Evolutionary conservation across 2,797 vertebrate genomes (phyloP).

Genomic region (Melanotaenia boesemani): DNA sequence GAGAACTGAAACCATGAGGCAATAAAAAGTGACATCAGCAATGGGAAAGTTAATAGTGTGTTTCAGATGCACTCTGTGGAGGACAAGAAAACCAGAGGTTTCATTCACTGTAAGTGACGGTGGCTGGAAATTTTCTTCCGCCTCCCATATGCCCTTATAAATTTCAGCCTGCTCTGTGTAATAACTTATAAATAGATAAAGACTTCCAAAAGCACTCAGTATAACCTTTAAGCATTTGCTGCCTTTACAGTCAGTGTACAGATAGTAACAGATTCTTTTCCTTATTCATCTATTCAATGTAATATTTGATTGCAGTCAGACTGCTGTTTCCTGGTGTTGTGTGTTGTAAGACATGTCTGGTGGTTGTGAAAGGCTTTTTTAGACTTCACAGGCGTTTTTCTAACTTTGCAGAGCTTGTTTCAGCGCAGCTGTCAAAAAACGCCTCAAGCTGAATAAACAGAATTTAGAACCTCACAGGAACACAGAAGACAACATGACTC

Average conservation of each 20-base stretch:
- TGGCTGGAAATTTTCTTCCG: conserved; percentile 60
- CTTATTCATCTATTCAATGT: conserved; percentile 44
- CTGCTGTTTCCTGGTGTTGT: conserved; percentile 24
- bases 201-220: conserved; percentile 29
- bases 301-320: conserved; percentile 52
- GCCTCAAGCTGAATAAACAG: conserved; percentile 71
- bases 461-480: conserved; percentile 49
- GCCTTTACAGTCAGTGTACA: conserved; percentile 42
- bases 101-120: conserved; percentile 76
- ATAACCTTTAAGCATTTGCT: conserved; percentile 22
- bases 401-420: conserved; percentile 59
- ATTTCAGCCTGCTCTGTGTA: conserved; percentile 58
- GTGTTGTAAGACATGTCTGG: conserved; percentile 33
- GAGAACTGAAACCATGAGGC: conserved; percentile 71
- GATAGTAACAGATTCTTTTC: conserved; percentile 58
- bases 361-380: conserved; percentile 36
- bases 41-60: conserved; percentile 81
- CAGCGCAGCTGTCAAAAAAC: conserved; percentile 65
- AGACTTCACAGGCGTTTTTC: conserved; percentile 49
- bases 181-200: conserved; percentile 64
- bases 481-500: conserved; percentile 58
- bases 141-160: conserved; percentile 56
- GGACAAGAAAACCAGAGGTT: conserved; percentile 60
- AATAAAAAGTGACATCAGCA: conserved; percentile 81
- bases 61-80: conserved; percentile 79